phyloP scores from a whole-genome alignment of 2,797 vertebrate species.

The Micropoecilia bifurca region DNA sequence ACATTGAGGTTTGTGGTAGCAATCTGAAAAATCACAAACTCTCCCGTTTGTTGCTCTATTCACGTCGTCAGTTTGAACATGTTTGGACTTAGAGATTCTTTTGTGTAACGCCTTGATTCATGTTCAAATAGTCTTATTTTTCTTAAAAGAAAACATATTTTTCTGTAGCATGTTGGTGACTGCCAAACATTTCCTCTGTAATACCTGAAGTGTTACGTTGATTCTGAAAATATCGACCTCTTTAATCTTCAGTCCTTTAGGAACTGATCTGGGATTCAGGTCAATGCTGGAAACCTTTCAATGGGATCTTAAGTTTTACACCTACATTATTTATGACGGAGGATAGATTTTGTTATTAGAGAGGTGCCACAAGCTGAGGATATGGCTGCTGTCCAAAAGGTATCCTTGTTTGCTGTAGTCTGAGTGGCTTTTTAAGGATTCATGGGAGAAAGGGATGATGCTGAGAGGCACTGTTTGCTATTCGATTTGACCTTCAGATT shows the following conservation, averaged over 20 bases:
- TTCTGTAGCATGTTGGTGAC: not conserved
- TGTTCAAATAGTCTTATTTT: not conserved
- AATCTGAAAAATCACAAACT: not conserved
- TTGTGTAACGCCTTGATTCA: not conserved
- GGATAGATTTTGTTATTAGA: conserved; percentile 63
- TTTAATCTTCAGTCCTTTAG: not conserved
- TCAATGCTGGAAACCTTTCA: conserved; percentile 5
- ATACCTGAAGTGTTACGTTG: not conserved
- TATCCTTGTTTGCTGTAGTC: conserved; percentile 31
- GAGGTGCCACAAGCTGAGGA: conserved; percentile 55
- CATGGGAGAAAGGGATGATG: conserved; percentile 39
- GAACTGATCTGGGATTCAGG: not conserved
- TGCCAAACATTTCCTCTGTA: not conserved
- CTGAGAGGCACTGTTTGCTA: conserved; percentile 62
- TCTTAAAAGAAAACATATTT: not conserved
- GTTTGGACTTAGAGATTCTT: not conserved
- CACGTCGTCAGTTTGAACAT: not conserved
- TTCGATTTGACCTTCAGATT: conserved; percentile 74
- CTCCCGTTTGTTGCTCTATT: not conserved
- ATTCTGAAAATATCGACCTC: not conserved
- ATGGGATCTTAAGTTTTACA: conserved; percentile 54
- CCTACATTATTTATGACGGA: conserved; percentile 68
- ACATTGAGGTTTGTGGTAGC: no score
- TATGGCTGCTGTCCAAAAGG: conserved; percentile 46
- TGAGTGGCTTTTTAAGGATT: conserved; percentile 65